Evolutionary conservation across 2,113 vertebrate genomes (phyloP), one percentile per base, ranked within the genome.

Genomic region (Neogobius melanostomus): DNA sequence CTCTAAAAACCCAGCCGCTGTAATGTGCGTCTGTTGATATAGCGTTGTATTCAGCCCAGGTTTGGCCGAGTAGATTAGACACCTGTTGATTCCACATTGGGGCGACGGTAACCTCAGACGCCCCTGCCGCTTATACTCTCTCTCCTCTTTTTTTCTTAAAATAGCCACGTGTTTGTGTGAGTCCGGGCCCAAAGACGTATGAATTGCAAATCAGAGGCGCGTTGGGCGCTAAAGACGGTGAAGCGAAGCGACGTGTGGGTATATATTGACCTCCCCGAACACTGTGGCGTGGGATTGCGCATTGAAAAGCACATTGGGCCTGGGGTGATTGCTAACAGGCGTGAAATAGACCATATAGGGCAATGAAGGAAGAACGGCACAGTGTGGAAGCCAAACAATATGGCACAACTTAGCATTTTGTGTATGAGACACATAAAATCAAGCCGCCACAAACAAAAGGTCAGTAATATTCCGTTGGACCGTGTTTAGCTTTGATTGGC

Each of bases 201-300:
- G 73, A 76, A 74, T 69, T 79, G 70, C 61, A 82, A 79, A 79
- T 64, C 5, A 62, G 68, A 47, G 68, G 65, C 54, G 65, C 69
- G 52, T 47, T 52, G 4, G 28, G 50, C 52, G 6, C 57, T 69
- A 7, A 44, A 70, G 75, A 81, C 0, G 66, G 56, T 59, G 75
- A 72, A 53, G 65, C 1, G 68, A 77, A 53, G 52, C n/a, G 65
- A 74, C 44, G 28, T 64, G 54, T 17, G 71, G 49, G 69, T 71
- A 53, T 66, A 43, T 53, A 57, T 42, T 61, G 42, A 61, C 59
- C 59, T 42, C 59, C 42, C 17, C 28, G 28, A 36, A 36, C 54
- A 6, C 61, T 53, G 75, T 75, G 69, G 66, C 5, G 36, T 28
- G 68, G 77, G 51, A 71, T 66, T 9, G 68, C 45, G 53, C 45